Evolutionary conservation across 53 echinoderm and acorn worm genomes (phyloP).

Genomic region (Luidia sarsii): DNA sequence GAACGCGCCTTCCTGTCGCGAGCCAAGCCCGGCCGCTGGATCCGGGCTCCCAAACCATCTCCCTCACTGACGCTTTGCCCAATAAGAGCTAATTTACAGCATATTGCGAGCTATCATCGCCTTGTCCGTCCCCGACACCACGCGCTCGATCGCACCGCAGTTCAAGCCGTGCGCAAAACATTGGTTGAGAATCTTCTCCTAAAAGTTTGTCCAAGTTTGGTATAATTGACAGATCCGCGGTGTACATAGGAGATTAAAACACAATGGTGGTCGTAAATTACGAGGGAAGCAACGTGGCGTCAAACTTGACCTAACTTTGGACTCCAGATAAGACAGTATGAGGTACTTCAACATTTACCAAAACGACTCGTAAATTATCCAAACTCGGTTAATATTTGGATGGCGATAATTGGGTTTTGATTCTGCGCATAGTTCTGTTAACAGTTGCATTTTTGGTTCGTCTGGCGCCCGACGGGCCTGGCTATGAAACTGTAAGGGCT

Average conservation of each 20-base stretch:
- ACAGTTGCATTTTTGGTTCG: not conserved
- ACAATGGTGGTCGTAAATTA: conserved; percentile 28
- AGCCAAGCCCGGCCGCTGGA: not conserved
- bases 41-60: not conserved
- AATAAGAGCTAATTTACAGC: conserved; percentile 23
- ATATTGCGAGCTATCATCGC: not conserved
- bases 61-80: not conserved
- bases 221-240: conserved; percentile 37
- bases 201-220: not conserved
- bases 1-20: conserved; percentile 29
- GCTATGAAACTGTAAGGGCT: no score
- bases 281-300: not conserved
- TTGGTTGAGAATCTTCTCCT: not conserved
- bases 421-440: not conserved
- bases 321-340: conserved; percentile 12
- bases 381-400: conserved; percentile 45
- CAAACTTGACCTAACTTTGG: conserved; percentile 11
- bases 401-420: conserved; percentile 38
- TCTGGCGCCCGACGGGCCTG: no score
- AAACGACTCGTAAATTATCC: conserved; percentile 53
- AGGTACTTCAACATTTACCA: conserved; percentile 36
- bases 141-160: no score
- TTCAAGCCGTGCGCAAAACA: not conserved
- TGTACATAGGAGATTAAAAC: conserved; percentile 28
- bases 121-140: no score